Percentiles rank a stretch among this genome's conserved stretches.
phyloP scores from a whole-genome alignment of 2,888 invertebrate genomes.

The Fabriciana adippe region DNA sequence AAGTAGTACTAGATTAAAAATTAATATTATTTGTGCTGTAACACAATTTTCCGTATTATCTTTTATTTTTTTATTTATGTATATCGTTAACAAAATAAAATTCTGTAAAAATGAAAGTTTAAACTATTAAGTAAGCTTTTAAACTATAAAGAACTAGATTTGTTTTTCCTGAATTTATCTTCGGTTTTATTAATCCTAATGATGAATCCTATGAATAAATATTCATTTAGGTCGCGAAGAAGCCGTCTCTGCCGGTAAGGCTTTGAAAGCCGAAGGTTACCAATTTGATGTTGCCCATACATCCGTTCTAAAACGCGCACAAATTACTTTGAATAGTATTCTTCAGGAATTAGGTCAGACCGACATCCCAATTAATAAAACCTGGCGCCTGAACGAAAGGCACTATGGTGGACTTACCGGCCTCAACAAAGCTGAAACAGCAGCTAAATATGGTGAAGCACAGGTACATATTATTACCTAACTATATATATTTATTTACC shows the following conservation, averaged over 20 bases:
- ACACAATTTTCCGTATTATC: slow-evolving; percentile 2
- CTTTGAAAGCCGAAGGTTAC: slow-evolving; percentile 86
- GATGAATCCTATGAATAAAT: too few relatives aligned
- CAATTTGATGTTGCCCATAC: slow-evolving; percentile 91
- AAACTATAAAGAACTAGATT: too few relatives aligned
- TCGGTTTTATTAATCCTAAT: not conserved
- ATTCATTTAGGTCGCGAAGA: slow-evolving; percentile 83
- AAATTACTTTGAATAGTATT: slow-evolving; percentile 86
- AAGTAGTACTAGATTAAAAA: not conserved
- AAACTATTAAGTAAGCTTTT: too few relatives aligned
- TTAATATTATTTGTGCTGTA: not conserved
- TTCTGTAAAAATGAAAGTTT: too few relatives aligned
- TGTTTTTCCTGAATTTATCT: too few relatives aligned
- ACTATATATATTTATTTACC: not conserved
- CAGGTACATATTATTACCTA: slow-evolving; percentile 76
- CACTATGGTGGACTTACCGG: slow-evolving; percentile 95
- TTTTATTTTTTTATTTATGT: slow-evolving; percentile 5
- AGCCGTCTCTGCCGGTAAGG: slow-evolving; percentile 87
- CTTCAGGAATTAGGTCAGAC: slow-evolving; percentile 85
- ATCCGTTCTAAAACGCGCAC: slow-evolving; percentile 89
- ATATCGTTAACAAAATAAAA: not conserved
- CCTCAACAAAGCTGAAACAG: slow-evolving; percentile 92
- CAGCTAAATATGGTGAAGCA: slow-evolving; percentile 91
- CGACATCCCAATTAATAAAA: slow-evolving; percentile 85
- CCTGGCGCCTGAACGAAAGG: slow-evolving; percentile 93